Base-by-base conservation (phyloP, 2,113 vertebrate species). In the Tichodroma muraria region DNA sequence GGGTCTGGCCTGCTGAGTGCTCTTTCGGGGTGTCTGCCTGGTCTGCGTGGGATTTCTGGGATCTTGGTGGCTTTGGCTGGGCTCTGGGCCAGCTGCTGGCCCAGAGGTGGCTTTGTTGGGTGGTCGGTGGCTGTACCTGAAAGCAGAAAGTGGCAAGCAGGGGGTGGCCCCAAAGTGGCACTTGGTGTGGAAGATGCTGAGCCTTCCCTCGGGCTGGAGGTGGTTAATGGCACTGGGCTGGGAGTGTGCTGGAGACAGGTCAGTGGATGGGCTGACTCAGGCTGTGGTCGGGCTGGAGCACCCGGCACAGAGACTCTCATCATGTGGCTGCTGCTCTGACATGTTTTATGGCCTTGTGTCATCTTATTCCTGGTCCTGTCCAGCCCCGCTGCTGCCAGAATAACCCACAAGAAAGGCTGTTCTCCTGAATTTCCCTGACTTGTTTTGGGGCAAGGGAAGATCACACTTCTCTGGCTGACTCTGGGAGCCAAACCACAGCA, bases 321-420 rank as follows among this genome's bases (percentile, higher is more conserved):
- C 7, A 3, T 85, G 89, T 1, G 63, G 81, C 93, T 89, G 94
- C 72, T 64, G 52, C 85, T 95, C 91, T 93, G 94, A 94, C 81
- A 82, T 94, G 84, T 69, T 95, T 92, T 94, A 93, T 70, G 81
- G 52, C 75, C 45, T 42, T 83, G 37, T 63, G 85, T 91, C 42
- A 2, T 90, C 85, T 40, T 9, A 27, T 17, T 77, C 31, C 79
- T 30, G 63, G 81, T 89, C 63, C 87, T 83, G 91, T 91, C 85
- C 93, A 85, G 87, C 82, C 54, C 54, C 0, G 0, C 47, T 18
- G 12, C 61, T 90, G 86, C 95, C 96, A 96, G 89, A 60, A 80
- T 13, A 94, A 75, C 69, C 88, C 94, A 95, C 94, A 95, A 95
- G 65, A 96, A 95, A 94, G 90, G 76, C 40, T 69, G 44, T 31